phyloP scores from a whole-genome alignment of 2,888 invertebrate genomes.

The Acrobasis repandana region DNA sequence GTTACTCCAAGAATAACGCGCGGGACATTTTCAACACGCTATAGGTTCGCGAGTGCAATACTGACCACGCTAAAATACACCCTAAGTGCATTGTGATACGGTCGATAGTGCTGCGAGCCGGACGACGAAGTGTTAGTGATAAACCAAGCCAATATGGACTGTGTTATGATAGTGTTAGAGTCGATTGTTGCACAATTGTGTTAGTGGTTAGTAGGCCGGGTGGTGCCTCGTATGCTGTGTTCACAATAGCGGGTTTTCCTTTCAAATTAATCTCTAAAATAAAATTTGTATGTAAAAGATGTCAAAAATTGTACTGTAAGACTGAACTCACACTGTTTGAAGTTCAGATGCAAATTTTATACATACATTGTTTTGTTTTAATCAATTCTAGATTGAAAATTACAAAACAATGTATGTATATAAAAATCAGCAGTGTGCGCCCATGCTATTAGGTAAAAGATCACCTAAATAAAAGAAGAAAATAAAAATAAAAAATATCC shows the following conservation, averaged over 20 bases:
- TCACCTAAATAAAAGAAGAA: too few relatives aligned
- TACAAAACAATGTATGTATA: too few relatives aligned
- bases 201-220: constrained; percentile 7
- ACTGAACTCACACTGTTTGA: too few relatives aligned
- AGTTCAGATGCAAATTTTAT: too few relatives aligned
- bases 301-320: too few relatives aligned
- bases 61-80: constrained; percentile 34
- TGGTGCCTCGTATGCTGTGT: constrained; percentile 10
- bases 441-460: too few relatives aligned
- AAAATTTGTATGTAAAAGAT: too few relatives aligned
- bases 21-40: constrained; percentile 77
- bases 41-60: constrained; percentile 45
- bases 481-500: too few relatives aligned
- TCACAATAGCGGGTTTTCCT: neutral
- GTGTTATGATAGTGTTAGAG: constrained; percentile 19
- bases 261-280: too few relatives aligned
- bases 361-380: too few relatives aligned
- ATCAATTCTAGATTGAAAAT: too few relatives aligned
- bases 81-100: constrained; percentile 53
- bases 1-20: constrained; percentile 78
- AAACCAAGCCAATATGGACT: constrained; percentile 19
- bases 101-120: constrained; percentile 33
- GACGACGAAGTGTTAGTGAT: constrained; percentile 31
- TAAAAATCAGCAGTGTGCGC: too few relatives aligned
- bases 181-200: constrained; percentile 18